phyloP scores from a whole-genome alignment of 2,113 vertebrate species.

The Prunella fulvescens region DNA sequence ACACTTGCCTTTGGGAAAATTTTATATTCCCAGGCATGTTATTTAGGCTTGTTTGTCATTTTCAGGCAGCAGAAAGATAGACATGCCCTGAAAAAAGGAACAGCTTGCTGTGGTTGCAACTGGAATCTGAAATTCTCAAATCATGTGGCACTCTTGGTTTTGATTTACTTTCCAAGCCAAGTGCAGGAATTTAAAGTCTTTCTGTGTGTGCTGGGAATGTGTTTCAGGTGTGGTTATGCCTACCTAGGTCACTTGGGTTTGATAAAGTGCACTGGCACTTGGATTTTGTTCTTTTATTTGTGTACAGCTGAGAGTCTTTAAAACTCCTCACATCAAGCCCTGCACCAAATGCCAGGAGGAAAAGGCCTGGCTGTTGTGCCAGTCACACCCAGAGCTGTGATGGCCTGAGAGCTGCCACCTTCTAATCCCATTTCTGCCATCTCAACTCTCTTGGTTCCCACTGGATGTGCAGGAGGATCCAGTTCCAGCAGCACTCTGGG shows the following conservation, averaged over 20 bases:
- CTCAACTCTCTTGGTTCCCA: accelerated
- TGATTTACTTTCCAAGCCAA: not conserved
- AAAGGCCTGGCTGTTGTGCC: not conserved
- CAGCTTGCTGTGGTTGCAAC: not conserved
- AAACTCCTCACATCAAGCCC: not conserved
- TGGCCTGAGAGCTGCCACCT: not conserved
- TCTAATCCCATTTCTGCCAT: not conserved
- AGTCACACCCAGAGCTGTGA: not conserved
- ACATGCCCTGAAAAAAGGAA: not conserved
- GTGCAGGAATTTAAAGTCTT: not conserved
- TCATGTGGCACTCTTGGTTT: not conserved
- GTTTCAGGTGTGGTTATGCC: not conserved
- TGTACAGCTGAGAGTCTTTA: not conserved
- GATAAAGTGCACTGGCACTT: not conserved
- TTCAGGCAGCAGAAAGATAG: not conserved
- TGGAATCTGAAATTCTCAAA: not conserved
- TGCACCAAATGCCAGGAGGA: not conserved
- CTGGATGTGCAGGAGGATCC: not conserved
- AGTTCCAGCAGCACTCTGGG: not conserved
- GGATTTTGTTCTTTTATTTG: not conserved
- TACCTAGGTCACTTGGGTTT: not conserved
- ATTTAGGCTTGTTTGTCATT: not conserved
- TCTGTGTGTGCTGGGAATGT: not conserved
- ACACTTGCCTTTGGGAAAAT: not conserved
- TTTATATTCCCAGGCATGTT: not conserved